Evolutionary conservation across 1,140 invertebrate genomes (phyloP).

Genomic region (Cyphomyrmex costatus): DNA sequence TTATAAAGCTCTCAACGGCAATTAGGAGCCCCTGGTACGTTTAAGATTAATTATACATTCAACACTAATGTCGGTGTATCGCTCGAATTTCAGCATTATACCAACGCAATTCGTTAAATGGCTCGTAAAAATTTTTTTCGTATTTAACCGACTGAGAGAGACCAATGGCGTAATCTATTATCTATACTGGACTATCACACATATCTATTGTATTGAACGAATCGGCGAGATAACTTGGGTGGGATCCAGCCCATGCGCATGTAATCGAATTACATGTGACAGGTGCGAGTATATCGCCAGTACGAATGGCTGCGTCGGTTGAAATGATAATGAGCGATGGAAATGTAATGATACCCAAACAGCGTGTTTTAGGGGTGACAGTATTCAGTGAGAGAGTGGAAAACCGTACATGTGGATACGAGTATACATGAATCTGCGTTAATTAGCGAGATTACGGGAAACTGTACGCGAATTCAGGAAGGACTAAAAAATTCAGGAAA

Average conservation of each 20-base stretch:
- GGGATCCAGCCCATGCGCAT: slow-evolving; percentile 3
- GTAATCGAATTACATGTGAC: slow-evolving; percentile 61
- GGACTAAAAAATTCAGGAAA: slow-evolving; percentile 57
- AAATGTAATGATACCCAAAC: slow-evolving; percentile 64
- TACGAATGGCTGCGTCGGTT: slow-evolving; percentile 54
- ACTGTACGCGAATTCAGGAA: slow-evolving; percentile 30
- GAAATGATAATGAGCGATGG: slow-evolving; percentile 74
- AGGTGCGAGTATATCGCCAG: slow-evolving; percentile 58
- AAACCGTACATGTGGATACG: background rate
- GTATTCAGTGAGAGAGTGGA: background rate
- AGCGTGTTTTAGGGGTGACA: background rate
- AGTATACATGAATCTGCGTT: slow-evolving; percentile 43
- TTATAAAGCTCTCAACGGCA: slow-evolving; percentile 42
- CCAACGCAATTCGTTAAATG: slow-evolving; percentile 28
- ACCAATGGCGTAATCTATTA: slow-evolving; percentile 63
- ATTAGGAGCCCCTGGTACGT: slow-evolving; percentile 13
- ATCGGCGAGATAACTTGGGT: slow-evolving; percentile 31
- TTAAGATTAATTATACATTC: slow-evolving; percentile 54
- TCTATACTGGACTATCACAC: slow-evolving; percentile 48
- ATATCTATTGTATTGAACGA: slow-evolving; percentile 56
- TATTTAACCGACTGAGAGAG: slow-evolving; percentile 14
- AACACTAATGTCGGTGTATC: slow-evolving; percentile 2
- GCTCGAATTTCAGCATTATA: background rate
- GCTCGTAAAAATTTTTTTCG: slow-evolving; percentile 25
- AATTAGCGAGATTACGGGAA: slow-evolving; percentile 63